Conservation (phyloP, 1,140 invertebrate genomes). For the Cyphomyrmex costatus region DNA sequence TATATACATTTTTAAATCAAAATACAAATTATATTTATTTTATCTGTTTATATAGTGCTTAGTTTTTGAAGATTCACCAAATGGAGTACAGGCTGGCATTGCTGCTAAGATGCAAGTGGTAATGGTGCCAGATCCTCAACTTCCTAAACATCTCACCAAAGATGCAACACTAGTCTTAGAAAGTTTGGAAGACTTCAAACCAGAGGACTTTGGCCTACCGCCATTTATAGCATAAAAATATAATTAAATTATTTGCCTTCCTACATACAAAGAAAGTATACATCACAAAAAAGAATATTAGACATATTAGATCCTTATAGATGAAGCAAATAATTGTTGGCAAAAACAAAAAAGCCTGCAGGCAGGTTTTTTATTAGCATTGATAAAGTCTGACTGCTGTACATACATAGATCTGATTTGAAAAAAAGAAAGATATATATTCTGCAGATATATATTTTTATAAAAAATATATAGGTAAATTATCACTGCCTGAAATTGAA, state of each 20-base stretch:
- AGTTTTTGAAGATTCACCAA: constrained; percentile 97
- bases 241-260: not conserved
- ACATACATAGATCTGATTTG: constrained; percentile 32
- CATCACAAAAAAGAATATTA: not conserved
- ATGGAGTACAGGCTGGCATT: constrained; percentile 93
- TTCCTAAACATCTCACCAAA: constrained; percentile 88
- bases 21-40: constrained; percentile 37
- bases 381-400: not conserved
- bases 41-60: constrained; percentile 90
- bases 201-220: constrained; percentile 95
- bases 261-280: not conserved
- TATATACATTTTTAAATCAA: constrained; percentile 44
- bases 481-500: constrained; percentile 35
- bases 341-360: constrained; percentile 38
- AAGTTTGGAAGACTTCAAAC: constrained; percentile 93
- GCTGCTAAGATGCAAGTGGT: constrained; percentile 95
- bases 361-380: constrained; percentile 42
- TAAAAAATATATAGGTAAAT: not conserved
- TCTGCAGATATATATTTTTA: constrained; percentile 39
- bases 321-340: constrained; percentile 8
- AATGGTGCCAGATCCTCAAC: constrained; percentile 93
- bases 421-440: constrained; percentile 11
- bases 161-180: constrained; percentile 91
- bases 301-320: constrained; percentile 30
- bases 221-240: constrained; percentile 87